Evolutionary conservation across 2,888 invertebrate genomes (phyloP).

Genomic region (Apodemia hepburni): DNA sequence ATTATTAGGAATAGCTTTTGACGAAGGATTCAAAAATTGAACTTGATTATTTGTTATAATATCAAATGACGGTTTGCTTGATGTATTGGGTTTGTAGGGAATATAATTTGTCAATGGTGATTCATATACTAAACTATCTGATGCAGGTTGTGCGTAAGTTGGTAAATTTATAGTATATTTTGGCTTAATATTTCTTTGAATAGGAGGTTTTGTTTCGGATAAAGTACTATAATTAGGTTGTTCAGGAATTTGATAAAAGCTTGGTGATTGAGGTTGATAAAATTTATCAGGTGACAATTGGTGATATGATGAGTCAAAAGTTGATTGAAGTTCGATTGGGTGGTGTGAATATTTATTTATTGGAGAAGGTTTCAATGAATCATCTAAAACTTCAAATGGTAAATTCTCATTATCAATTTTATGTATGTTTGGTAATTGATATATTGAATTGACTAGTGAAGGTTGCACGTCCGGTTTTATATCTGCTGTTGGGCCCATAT

Average conservation of each 20-base stretch:
- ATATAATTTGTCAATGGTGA: not conserved
- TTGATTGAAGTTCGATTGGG: not conserved
- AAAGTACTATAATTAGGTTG: too few relatives aligned
- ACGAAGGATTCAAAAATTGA: not conserved
- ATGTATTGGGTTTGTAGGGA: not conserved
- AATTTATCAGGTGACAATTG: not conserved
- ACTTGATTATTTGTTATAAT: not conserved
- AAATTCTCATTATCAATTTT: too few relatives aligned
- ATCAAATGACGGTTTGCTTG: not conserved
- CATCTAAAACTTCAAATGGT: not conserved
- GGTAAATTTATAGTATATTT: too few relatives aligned
- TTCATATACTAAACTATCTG: not conserved
- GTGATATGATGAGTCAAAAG: not conserved
- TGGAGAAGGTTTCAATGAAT: not conserved
- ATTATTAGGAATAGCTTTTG: not conserved
- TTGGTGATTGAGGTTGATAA: not conserved
- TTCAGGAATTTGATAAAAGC: too few relatives aligned
- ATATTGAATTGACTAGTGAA: too few relatives aligned
- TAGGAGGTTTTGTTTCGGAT: too few relatives aligned
- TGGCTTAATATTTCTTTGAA: too few relatives aligned
- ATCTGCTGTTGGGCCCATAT: too few relatives aligned
- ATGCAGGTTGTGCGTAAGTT: too few relatives aligned
- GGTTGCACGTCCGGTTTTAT: too few relatives aligned
- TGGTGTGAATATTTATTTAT: not conserved
- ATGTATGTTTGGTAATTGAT: too few relatives aligned